phyloP scores from a whole-genome alignment of 2,797 vertebrate genomes.

The Labroides dimidiatus region DNA sequence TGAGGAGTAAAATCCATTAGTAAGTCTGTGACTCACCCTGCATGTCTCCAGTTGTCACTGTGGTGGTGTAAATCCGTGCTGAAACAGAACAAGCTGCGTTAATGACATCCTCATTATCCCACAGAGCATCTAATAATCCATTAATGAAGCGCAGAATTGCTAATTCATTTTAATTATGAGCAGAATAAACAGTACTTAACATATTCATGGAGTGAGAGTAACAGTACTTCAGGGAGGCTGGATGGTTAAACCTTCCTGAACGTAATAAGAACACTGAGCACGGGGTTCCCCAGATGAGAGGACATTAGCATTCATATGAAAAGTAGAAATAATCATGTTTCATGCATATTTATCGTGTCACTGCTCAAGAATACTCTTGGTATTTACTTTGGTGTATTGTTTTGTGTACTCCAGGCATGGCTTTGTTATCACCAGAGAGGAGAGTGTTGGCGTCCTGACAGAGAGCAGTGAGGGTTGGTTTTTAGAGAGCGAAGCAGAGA shows the following conservation, averaged over 20 bases:
- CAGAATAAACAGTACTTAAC: conserved; percentile 26
- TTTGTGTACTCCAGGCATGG: no score
- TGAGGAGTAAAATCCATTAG: background rate
- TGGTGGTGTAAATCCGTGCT: conserved; percentile 94
- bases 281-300: background rate
- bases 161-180: conserved; percentile 40
- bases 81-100: conserved; percentile 61
- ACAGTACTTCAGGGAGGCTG: conserved; percentile 22
- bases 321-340: background rate
- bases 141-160: conserved; percentile 52
- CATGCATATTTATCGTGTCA: no score
- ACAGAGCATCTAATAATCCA: conserved; percentile 46
- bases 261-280: background rate
- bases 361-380: background rate
- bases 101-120: conserved; percentile 58
- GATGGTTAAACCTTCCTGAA: background rate
- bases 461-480: no score
- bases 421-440: no score
- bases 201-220: conserved; percentile 44
- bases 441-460: no score
- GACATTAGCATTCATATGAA: background rate
- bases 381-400: background rate
- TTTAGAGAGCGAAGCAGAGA: no score
- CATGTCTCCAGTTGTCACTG: conserved; percentile 90
- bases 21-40: conserved; percentile 84